These are phyloP conservation scores for Pteronotus mesoamericanus DNA, from an alignment of 2,797 vertebrate genomes.

Conservation along the genomic window DNA sequence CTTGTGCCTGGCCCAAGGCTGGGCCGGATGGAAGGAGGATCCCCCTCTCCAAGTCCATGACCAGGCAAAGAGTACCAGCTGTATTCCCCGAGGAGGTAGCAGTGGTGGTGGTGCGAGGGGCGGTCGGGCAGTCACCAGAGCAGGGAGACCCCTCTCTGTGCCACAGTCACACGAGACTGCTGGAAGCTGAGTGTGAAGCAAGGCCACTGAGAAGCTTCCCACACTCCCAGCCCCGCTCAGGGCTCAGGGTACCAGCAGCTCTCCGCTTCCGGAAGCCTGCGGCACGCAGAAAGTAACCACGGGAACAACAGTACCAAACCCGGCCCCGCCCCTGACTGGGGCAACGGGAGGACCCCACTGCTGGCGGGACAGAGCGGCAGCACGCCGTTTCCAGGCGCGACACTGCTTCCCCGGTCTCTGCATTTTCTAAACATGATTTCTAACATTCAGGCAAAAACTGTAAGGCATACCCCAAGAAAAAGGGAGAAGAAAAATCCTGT, in stretches of 20 bases:
- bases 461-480: neutral
- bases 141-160: neutral
- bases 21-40: neutral
- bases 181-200: neutral
- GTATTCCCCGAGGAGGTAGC: neutral
- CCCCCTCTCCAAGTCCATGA: neutral
- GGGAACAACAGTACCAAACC: neutral
- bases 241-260: neutral
- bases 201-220: neutral
- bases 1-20: neutral
- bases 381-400: neutral
- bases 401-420: neutral
- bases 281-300: rapidly evolving
- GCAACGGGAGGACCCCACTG: neutral
- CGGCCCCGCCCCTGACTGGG: neutral
- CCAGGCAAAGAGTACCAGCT: neutral
- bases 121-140: neutral
- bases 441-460: neutral
- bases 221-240: too few relatives aligned
- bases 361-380: neutral
- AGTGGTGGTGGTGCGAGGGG: neutral
- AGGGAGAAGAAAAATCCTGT: too few relatives aligned
- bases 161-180: neutral
- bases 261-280: neutral
- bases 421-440: neutral